phyloP scores from a whole-genome alignment of 2,113 vertebrate genomes.

The Bubo blakistoni region DNA sequence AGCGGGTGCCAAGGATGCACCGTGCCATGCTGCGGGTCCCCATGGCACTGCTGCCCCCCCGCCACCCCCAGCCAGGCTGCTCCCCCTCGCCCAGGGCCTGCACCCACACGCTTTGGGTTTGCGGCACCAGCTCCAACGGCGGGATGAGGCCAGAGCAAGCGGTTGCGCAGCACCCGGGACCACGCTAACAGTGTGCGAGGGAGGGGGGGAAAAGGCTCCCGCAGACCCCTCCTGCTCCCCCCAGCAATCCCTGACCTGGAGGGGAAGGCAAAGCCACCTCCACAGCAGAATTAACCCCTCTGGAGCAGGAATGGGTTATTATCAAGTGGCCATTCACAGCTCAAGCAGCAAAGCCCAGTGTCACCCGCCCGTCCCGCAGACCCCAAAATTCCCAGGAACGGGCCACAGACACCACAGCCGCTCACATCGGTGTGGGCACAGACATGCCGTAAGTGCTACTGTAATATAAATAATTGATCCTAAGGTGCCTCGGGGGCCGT shows the following conservation, averaged over 20 bases:
- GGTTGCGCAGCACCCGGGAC: background rate
- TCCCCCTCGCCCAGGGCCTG: background rate
- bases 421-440: background rate
- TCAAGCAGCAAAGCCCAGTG: background rate
- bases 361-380: accelerated
- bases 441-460: constrained; percentile 16
- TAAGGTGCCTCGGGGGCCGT: background rate
- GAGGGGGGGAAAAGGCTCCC: background rate
- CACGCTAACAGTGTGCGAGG: accelerated
- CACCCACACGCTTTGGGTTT: accelerated
- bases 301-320: background rate
- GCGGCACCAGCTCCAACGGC: background rate
- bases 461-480: background rate
- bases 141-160: background rate
- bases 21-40: accelerated
- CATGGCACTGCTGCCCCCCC: background rate
- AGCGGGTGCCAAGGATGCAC: background rate
- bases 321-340: accelerated
- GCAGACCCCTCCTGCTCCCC: background rate
- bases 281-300: background rate
- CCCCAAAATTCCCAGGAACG: background rate
- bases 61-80: background rate
- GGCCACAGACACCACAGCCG: background rate
- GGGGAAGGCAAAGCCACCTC: background rate
- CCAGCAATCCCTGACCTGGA: background rate